Evolutionary conservation across 2,888 invertebrate genomes (phyloP).

Genomic region (Eupeodes latifasciatus): DNA sequence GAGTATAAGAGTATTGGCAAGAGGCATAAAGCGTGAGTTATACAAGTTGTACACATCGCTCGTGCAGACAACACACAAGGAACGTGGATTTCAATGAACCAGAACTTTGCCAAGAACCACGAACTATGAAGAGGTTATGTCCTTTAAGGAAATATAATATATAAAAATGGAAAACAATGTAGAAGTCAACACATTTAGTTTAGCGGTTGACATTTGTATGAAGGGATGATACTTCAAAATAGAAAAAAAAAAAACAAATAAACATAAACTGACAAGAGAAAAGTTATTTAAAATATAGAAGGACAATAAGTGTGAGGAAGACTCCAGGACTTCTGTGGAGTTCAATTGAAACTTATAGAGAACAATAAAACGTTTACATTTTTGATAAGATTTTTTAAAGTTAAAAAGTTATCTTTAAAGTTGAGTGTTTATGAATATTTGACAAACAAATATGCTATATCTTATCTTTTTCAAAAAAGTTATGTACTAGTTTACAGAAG

Average conservation of each 20-base stretch:
- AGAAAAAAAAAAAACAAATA: conserved; percentile 8
- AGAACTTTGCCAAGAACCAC: conserved; percentile 39
- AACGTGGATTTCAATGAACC: conserved; percentile 67
- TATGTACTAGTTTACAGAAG: no score
- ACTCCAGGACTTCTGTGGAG: conserved; percentile 28
- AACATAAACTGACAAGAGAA: conserved; percentile 26
- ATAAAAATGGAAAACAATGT: not conserved
- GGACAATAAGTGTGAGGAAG: conserved; percentile 38
- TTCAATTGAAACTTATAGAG: conserved; percentile 32
- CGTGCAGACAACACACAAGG: conserved; percentile 13
- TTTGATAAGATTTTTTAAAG: not conserved
- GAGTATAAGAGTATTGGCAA: conserved; percentile 42
- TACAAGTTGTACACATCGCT: conserved; percentile 54
- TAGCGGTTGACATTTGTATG: conserved; percentile 43
- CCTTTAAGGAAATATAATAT: conserved; percentile 29
- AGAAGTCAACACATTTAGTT: conserved; percentile 50
- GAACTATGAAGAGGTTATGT: conserved; percentile 45
- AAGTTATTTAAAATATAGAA: conserved; percentile 40
- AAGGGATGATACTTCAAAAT: conserved; percentile 30
- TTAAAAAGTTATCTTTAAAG: not conserved
- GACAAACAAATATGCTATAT: no score
- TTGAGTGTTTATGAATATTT: not conserved
- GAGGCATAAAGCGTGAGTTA: conserved; percentile 37
- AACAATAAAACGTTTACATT: not conserved
- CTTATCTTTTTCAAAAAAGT: no score